Evolutionary conservation across 2,797 vertebrate species (phyloP).

Genomic region (Lycodopsis pacificus): DNA sequence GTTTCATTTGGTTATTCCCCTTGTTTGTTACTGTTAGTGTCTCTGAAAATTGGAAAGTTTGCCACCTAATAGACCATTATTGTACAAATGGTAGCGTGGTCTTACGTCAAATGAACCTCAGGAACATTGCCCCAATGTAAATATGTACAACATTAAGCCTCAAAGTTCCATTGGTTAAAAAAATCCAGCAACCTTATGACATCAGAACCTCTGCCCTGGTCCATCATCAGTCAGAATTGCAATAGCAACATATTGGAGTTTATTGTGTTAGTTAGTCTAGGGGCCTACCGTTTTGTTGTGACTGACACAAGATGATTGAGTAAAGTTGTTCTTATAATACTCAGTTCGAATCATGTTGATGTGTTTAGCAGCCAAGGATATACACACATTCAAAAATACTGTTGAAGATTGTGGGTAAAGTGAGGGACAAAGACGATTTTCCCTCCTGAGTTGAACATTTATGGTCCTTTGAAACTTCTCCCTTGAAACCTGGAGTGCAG

Average conservation of each 20-base stretch:
- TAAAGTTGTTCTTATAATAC: too few relatives aligned
- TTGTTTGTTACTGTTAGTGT: neutral
- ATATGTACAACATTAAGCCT: neutral
- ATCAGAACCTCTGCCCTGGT: too few relatives aligned
- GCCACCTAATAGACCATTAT: neutral
- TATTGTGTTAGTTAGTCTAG: too few relatives aligned
- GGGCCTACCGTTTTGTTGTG: too few relatives aligned
- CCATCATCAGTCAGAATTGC: too few relatives aligned
- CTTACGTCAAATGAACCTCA: neutral
- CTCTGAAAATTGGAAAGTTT: neutral
- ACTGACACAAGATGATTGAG: too few relatives aligned
- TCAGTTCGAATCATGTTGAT: slow-evolving; percentile 1
- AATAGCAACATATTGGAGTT: too few relatives aligned
- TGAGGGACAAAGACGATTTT: neutral
- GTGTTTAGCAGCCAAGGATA: neutral
- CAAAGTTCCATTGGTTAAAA: neutral
- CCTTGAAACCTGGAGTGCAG: neutral
- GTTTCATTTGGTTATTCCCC: neutral
- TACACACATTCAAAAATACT: slow-evolving; percentile 7
- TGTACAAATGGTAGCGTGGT: neutral
- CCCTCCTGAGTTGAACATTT: neutral
- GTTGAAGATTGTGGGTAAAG: neutral
- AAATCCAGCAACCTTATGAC: neutral
- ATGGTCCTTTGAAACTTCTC: neutral
- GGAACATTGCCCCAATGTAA: neutral